These are phyloP conservation scores for Furcifer pardalis DNA, from an alignment of 2,797 vertebrate species.

Conservation along the genomic window DNA sequence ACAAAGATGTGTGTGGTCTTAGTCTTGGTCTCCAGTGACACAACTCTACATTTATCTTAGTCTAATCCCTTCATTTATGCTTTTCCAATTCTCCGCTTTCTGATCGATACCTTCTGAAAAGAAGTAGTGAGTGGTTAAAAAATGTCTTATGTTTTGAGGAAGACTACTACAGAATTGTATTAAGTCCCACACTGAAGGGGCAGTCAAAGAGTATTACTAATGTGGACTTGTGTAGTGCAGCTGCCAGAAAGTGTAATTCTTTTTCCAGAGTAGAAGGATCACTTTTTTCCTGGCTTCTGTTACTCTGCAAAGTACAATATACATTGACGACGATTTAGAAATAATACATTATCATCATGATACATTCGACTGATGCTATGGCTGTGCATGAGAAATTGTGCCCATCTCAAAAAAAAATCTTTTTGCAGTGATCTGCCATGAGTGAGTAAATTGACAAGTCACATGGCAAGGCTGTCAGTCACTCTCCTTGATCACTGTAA, in stretches of 20 bases:
- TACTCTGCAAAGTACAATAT: constrained; percentile 4
- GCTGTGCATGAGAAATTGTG: constrained; percentile 3
- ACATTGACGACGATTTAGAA: neutral
- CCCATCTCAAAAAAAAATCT: neutral
- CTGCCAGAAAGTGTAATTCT: neutral
- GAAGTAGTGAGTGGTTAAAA: neutral
- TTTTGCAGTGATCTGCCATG: constrained; percentile 18
- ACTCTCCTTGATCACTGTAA: constrained; percentile 32
- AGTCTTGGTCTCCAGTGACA: no score
- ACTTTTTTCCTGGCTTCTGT: neutral
- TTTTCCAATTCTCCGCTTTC: no score
- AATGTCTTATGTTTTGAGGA: neutral
- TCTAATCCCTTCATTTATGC: no score
- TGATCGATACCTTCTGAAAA: no score
- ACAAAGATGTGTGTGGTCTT: no score
- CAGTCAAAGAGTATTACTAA: neutral
- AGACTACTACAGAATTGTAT: neutral
- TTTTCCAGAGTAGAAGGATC: neutral
- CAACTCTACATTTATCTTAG: no score
- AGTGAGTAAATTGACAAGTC: constrained; percentile 31
- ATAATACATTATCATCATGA: neutral
- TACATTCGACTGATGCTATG: constrained; percentile 1
- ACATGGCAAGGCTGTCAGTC: constrained; percentile 26
- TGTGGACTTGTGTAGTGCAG: neutral
- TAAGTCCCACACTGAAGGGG: neutral